Evolutionary conservation across 1,140 invertebrate species (phyloP).

Genomic region (Temnothorax longispinosus): DNA sequence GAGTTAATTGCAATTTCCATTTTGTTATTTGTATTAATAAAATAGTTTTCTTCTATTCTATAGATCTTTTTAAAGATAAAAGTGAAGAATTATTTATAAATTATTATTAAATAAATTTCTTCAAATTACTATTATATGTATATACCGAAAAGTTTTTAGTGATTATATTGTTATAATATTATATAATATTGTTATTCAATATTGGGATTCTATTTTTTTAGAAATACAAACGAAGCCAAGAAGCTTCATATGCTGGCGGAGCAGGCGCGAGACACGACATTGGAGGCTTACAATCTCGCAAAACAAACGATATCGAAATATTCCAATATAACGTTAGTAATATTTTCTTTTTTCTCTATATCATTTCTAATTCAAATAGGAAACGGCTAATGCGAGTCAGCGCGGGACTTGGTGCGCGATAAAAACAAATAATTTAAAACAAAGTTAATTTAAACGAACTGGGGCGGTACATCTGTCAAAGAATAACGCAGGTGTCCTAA

Average conservation of each 20-base stretch:
- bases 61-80: not conserved
- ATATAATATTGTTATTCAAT: constrained; percentile 11
- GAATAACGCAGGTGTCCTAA: too few species aligned
- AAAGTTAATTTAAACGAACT: too few species aligned
- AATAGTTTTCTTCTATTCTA: not conserved
- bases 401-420: too few species aligned
- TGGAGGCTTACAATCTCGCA: constrained; percentile 92
- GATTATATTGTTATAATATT: not conserved
- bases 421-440: too few species aligned
- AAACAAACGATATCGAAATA: constrained; percentile 93
- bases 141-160: not conserved
- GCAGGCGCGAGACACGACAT: constrained; percentile 93
- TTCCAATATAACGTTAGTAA: constrained; percentile 89
- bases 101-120: constrained; percentile 19
- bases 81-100: not conserved
- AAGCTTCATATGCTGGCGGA: constrained; percentile 92
- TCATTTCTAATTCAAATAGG: too few species aligned
- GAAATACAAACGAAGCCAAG: constrained; percentile 91
- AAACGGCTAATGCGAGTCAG: too few species aligned
- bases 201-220: constrained; percentile 73
- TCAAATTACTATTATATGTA: not conserved
- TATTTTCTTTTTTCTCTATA: constrained; percentile 3
- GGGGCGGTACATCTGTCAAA: too few species aligned
- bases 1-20: not conserved
- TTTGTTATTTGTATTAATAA: not conserved